phyloP scores from a whole-genome alignment of 2,888 invertebrate species.

The Tholera decimalis region DNA sequence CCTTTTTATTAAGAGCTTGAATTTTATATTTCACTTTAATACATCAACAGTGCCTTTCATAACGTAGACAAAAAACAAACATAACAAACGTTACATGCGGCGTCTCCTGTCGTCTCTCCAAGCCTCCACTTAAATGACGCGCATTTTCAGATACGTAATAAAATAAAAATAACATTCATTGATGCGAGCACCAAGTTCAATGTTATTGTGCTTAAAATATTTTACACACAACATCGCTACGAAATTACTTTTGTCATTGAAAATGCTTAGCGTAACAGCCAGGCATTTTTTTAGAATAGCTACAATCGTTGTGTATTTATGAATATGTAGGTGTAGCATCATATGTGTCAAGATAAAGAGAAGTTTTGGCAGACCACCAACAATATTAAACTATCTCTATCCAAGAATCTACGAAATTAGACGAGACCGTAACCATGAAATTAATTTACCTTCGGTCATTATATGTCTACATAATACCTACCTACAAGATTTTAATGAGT shows the following conservation, averaged over 20 bases:
- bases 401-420: slow-evolving; percentile 74
- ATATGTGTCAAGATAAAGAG: slow-evolving; percentile 62
- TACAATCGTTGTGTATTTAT: slow-evolving; percentile 54
- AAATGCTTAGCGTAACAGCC: slow-evolving; percentile 68
- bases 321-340: slow-evolving; percentile 64
- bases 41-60: not conserved
- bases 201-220: slow-evolving; percentile 78
- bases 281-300: slow-evolving; percentile 66
- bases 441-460: slow-evolving; percentile 50
- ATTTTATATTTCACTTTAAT: not conserved
- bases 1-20: not conserved
- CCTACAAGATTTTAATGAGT: slow-evolving; percentile 22
- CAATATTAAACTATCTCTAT: slow-evolving; percentile 73
- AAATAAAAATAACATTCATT: slow-evolving; percentile 71
- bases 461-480: slow-evolving; percentile 23
- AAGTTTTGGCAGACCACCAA: slow-evolving; percentile 78
- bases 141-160: slow-evolving; percentile 58
- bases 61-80: slow-evolving; percentile 1
- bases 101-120: slow-evolving; percentile 1
- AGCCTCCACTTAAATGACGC: slow-evolving; percentile 39
- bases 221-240: slow-evolving; percentile 68
- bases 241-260: slow-evolving; percentile 72
- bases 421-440: slow-evolving; percentile 70
- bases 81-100: slow-evolving; percentile 2
- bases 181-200: slow-evolving; percentile 77